phyloP scores from a whole-genome alignment of 1,140 invertebrate genomes.

The Leptonema lineaticorne region DNA sequence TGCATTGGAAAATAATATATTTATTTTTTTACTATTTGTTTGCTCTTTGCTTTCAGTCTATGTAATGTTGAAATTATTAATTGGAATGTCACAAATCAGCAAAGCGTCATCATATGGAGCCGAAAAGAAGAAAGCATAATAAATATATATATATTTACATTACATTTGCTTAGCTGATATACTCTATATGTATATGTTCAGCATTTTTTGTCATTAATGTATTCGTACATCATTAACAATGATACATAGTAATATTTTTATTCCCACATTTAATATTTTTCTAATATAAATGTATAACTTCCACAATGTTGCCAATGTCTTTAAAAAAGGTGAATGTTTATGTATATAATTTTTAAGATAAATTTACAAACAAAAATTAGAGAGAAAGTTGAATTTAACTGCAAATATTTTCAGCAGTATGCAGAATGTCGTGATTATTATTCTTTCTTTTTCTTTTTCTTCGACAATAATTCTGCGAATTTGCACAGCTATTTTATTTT shows the following conservation, averaged over 20 bases:
- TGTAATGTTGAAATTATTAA: conserved; percentile 72
- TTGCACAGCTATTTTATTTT: too few species aligned
- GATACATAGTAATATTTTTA: neutral
- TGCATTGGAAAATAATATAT: neutral
- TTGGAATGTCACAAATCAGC: conserved; percentile 81
- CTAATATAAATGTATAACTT: conserved; percentile 15
- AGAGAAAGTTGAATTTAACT: neutral
- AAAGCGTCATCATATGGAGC: conserved; percentile 80
- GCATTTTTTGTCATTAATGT: neutral
- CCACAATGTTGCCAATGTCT: conserved; percentile 26
- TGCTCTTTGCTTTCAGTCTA: conserved; percentile 68
- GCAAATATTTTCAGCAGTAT: neutral
- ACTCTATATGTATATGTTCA: neutral
- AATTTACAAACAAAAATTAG: neutral
- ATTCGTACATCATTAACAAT: too few species aligned
- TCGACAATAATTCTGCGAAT: too few species aligned
- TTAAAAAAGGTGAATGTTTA: neutral
- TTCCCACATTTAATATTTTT: conserved; percentile 3
- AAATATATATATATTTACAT: neutral
- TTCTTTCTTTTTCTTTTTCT: neutral
- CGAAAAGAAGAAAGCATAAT: conserved; percentile 47
- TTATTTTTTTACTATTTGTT: neutral
- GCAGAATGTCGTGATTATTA: neutral
- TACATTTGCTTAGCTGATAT: neutral
- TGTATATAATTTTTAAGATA: conserved; percentile 11